Evolutionary conservation across 1,140 invertebrate species (phyloP).

Genomic region (Pseudomyrmex cubaensis): DNA sequence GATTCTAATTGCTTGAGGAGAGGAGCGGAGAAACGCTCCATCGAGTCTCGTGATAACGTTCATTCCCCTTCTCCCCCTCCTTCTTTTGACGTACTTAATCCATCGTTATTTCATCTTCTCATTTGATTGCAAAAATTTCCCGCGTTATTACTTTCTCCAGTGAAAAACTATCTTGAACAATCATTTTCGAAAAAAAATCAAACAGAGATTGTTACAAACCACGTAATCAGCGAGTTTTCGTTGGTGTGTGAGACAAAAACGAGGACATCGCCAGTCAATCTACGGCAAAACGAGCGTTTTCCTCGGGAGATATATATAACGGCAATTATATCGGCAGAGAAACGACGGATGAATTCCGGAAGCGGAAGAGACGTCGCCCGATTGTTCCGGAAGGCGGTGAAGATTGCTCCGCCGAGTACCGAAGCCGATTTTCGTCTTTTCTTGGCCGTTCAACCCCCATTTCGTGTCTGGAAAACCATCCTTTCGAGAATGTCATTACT

Average conservation of each 20-base stretch:
- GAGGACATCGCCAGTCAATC: constrained; percentile 16
- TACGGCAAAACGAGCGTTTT: constrained; percentile 42
- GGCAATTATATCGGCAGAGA: constrained; percentile 60
- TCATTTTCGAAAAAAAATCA: constrained; percentile 17
- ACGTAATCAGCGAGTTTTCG: constrained; percentile 20
- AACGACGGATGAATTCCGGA: constrained; percentile 61
- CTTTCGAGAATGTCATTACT: constrained; percentile 31
- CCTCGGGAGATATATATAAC: constrained; percentile 48
- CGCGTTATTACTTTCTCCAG: background rate
- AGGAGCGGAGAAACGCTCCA: constrained; percentile 6
- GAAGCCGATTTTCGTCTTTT: constrained; percentile 58
- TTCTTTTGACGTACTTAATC: background rate
- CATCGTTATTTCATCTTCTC: constrained; percentile 4
- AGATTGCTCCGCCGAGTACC: constrained; percentile 56
- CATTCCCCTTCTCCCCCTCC: background rate
- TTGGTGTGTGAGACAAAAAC: constrained; percentile 9
- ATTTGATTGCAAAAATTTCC: background rate
- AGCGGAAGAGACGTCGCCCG: constrained; percentile 62
- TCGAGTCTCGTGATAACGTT: constrained; percentile 29
- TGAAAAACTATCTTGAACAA: background rate
- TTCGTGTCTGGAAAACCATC: constrained; percentile 8
- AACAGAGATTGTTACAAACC: constrained; percentile 21
- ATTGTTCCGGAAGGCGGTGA: constrained; percentile 62
- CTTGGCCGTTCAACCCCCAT: constrained; percentile 40
- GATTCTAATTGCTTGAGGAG: constrained; percentile 31